Percentiles rank a stretch among this genome's conserved stretches.
Evolutionary conservation across 2,797 vertebrate species (phyloP).

Genomic region (Cynodonichthys magdalenae): DNA sequence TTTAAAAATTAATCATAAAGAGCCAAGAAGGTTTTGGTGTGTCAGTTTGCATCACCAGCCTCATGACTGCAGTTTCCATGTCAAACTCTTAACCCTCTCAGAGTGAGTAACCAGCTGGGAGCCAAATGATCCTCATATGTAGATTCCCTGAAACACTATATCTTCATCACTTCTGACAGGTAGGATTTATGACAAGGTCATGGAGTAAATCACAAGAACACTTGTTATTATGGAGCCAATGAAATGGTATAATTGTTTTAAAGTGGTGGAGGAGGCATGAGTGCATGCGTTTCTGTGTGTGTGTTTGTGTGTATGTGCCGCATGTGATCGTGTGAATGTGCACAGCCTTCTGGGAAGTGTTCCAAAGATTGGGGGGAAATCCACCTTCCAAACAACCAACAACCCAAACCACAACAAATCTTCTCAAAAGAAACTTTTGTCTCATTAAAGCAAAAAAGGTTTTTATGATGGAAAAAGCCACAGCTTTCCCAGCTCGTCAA

Average conservation of each 20-base stretch:
- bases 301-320: slow-evolving; percentile 19
- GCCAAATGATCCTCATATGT: slow-evolving; percentile 39
- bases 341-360: slow-evolving; percentile 64
- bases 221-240: slow-evolving; percentile 67
- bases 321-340: slow-evolving; percentile 58
- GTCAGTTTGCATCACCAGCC: slow-evolving; percentile 43
- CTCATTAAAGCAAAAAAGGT: slow-evolving; percentile 58
- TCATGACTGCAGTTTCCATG: slow-evolving; percentile 59
- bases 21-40: slow-evolving; percentile 27
- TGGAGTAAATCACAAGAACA: slow-evolving; percentile 59
- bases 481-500: slow-evolving; percentile 56
- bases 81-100: slow-evolving; percentile 34
- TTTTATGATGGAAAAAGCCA: slow-evolving; percentile 52
- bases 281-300: slow-evolving; percentile 23
- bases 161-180: slow-evolving; percentile 58
- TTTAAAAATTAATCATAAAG: slow-evolving; percentile 5
- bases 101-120: slow-evolving; percentile 30
- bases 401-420: slow-evolving; percentile 63
- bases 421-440: slow-evolving; percentile 46
- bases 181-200: slow-evolving; percentile 51
- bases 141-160: slow-evolving; percentile 50
- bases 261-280: slow-evolving; percentile 55
- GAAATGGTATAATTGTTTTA: slow-evolving; percentile 71
- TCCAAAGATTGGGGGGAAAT: slow-evolving; percentile 66
- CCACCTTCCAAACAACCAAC: slow-evolving; percentile 68